Evolutionary conservation across 2,113 vertebrate genomes (phyloP).

Genomic region (Mus pahari): DNA sequence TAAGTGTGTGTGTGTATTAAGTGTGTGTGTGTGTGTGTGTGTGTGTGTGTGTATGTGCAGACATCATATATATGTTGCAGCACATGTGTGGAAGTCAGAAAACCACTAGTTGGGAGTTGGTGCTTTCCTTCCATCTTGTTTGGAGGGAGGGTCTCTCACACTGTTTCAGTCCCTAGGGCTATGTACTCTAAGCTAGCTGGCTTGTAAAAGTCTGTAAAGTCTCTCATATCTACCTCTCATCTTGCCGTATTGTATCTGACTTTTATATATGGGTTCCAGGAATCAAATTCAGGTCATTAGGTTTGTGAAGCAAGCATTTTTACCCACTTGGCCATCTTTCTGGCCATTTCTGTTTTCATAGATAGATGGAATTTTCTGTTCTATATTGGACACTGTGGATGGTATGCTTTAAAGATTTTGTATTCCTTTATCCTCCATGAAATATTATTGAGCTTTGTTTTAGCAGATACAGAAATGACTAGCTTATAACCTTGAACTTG

Average conservation of each 20-base stretch:
- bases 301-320: background rate
- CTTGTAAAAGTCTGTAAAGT: background rate
- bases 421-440: slow-evolving; percentile 17
- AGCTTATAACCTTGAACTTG: slow-evolving; percentile 39
- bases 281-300: background rate
- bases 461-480: slow-evolving; percentile 29
- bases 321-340: background rate
- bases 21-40: background rate
- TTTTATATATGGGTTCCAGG: background rate
- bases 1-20: background rate
- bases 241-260: background rate
- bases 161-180: background rate
- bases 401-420: slow-evolving; percentile 34
- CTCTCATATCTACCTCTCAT: background rate
- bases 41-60: too few species aligned
- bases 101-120: background rate
- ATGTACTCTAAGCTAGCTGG: background rate
- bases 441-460: slow-evolving; percentile 44
- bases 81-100: background rate
- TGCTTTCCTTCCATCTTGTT: background rate
- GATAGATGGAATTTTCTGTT: background rate
- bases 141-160: too few species aligned
- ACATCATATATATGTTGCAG: background rate
- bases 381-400: background rate
- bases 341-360: background rate